Percentiles rank a stretch among this genome's conserved stretches.
These are phyloP conservation scores for Drosophila phalerata DNA, from an alignment of 2,888 invertebrate species.

Conservation along the genomic window DNA sequence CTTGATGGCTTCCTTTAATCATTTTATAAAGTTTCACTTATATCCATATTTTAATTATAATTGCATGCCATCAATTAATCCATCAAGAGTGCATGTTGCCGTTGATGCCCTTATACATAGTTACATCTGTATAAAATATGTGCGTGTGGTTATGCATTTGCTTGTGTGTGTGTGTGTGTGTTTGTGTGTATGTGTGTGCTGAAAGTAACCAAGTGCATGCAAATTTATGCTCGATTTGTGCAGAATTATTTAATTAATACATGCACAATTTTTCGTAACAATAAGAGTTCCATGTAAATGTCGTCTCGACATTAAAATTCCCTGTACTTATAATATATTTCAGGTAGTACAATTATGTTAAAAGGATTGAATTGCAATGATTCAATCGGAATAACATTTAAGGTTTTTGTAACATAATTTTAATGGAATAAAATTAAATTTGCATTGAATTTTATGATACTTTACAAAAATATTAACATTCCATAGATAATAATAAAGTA, in stretches of 20 bases:
- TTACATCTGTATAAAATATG: constrained; percentile 16
- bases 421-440: too few relatives aligned
- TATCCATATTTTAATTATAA: constrained; percentile 33
- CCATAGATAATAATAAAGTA: too few relatives aligned
- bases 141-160: constrained; percentile 23
- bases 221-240: constrained; percentile 62
- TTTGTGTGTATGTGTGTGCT: constrained; percentile 1
- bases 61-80: constrained; percentile 66
- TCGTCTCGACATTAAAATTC: background rate
- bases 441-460: too few relatives aligned
- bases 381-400: too few relatives aligned
- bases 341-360: too few relatives aligned
- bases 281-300: background rate
- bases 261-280: constrained; percentile 26
- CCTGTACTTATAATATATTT: background rate
- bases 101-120: background rate
- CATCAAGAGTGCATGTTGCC: constrained; percentile 50
- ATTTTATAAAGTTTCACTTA: background rate
- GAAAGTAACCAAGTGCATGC: constrained; percentile 18
- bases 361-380: too few relatives aligned
- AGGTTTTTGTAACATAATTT: too few relatives aligned
- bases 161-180: constrained; percentile 3
- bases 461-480: too few relatives aligned
- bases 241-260: constrained; percentile 63
- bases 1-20: background rate